Evolutionary conservation across 1,140 invertebrate genomes (phyloP).

Genomic region (Drosophila mojavensis): DNA sequence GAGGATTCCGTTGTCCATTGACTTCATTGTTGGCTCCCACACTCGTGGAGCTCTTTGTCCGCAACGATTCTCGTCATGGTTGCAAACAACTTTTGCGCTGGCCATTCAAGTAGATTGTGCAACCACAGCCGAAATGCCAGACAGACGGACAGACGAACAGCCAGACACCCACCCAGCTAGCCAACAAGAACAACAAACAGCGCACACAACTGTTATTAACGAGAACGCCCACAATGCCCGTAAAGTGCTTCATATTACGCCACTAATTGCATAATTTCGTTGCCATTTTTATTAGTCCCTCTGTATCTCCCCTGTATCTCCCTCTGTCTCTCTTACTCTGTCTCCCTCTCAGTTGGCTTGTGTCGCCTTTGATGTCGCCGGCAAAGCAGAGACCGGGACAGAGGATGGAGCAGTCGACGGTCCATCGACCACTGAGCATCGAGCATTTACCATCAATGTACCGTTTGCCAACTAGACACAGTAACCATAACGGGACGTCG

Average conservation of each 20-base stretch:
- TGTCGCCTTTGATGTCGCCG: slow-evolving; percentile 61
- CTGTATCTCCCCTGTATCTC: not conserved
- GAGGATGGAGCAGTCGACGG: slow-evolving; percentile 4
- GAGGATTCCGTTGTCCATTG: slow-evolving; percentile 23
- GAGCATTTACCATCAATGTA: slow-evolving; percentile 24
- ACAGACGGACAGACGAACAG: not conserved
- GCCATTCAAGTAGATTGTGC: slow-evolving; percentile 31
- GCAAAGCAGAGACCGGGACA: not conserved
- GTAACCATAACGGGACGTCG: not conserved
- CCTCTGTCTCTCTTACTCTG: slow-evolving; percentile 7
- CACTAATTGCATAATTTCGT: slow-evolving; percentile 81
- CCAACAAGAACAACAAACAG: slow-evolving; percentile 5
- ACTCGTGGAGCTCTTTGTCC: slow-evolving; percentile 34
- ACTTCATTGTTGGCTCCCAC: slow-evolving; percentile 35
- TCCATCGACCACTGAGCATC: slow-evolving; percentile 15
- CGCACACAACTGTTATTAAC: slow-evolving; percentile 59
- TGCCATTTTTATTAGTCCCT: slow-evolving; percentile 74
- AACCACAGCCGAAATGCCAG: slow-evolving; percentile 2
- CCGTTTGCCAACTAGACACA: slow-evolving; percentile 5
- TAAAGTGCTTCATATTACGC: slow-evolving; percentile 80
- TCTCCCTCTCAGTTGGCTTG: slow-evolving; percentile 30
- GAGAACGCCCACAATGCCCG: slow-evolving; percentile 74
- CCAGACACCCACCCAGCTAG: not conserved
- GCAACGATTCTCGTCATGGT: slow-evolving; percentile 13
- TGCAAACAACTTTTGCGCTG: slow-evolving; percentile 27